Evolutionary conservation across 92 coral and sea anemone species (phyloP), one percentile per base, ranked within the genome.

Genomic region (Galaxea fascicularis): DNA sequence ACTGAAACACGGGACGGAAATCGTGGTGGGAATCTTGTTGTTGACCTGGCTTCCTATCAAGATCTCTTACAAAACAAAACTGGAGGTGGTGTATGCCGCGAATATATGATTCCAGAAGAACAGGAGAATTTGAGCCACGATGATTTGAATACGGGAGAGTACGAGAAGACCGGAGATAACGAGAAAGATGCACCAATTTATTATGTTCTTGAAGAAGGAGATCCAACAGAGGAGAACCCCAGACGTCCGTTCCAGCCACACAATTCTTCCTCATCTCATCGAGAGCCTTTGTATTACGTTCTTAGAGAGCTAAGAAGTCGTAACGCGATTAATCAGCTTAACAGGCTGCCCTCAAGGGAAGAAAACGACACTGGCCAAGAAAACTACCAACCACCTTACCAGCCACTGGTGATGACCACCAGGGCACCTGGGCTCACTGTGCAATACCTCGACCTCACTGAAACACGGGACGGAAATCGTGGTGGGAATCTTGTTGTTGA

Each of bases 201-300:
- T 59, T 22, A 57, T 13, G 78, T 70, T 12, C 86, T 58, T 31
- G 86, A 82, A 57, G 57, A 17, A 53, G 44, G 62, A 51, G n/a
- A 0, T 21, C 52, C 84, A 4, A 11, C 65, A 0, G 35, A 71
- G n/a, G 58, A 24, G 30, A 28, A 9, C 9, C 74, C 52, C 4
- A 69, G 52, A 27, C 28, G 41, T 65, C 31, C 70, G 1, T 8
- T 15, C 70, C 41, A 65, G 17, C 18, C 1, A 30, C 35, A 49
- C 73, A 8, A 17, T 71, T 45, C 57, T 65, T 26, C 65, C 18
- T 21, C 16, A 18, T 26, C 62, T 17, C 44, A 9, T 16, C 49
- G 24, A 51, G 64, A 66, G 15, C 75, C 65, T 16, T 28, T 79
- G 52, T 16, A 29, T 29, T 9, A 31, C 17, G 75, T 79, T 30